Percentiles rank a stretch among this genome's conserved stretches.
Evolutionary conservation across 2,888 invertebrate genomes (phyloP).

Genomic region (Notodonta ziczac): DNA sequence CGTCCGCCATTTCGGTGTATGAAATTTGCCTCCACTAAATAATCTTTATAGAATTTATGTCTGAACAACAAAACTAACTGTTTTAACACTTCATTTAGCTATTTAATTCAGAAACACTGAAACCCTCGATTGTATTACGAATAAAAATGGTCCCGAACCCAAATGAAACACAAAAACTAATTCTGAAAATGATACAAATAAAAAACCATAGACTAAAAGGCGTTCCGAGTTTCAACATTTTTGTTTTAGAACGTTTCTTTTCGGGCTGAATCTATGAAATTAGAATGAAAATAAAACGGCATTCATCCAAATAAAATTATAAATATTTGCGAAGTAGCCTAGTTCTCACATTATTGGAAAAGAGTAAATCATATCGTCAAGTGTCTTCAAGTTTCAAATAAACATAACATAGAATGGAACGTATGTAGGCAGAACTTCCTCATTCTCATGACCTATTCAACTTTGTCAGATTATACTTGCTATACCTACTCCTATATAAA

Average conservation of each 20-base stretch:
- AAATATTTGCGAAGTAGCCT: too few species aligned
- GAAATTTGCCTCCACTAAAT: conserved; percentile 7
- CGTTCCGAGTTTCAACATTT: conserved; percentile 45
- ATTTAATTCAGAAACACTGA: background rate
- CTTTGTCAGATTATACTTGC: conserved; percentile 63
- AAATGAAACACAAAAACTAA: conserved; percentile 21
- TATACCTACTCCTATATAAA: conserved; percentile 58
- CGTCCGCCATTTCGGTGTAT: conserved; percentile 66
- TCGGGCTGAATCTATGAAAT: conserved; percentile 1
- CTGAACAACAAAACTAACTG: conserved; percentile 10
- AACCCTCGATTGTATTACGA: conserved; percentile 7
- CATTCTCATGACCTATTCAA: conserved; percentile 51
- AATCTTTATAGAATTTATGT: conserved; percentile 1
- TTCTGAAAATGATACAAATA: conserved; percentile 45
- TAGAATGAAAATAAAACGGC: background rate
- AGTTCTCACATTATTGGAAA: too few species aligned
- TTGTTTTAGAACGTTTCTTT: conserved; percentile 12
- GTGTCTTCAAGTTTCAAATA: background rate
- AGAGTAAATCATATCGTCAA: background rate
- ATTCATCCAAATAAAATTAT: too few species aligned
- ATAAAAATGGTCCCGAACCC: conserved; percentile 8
- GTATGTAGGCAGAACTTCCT: conserved; percentile 33
- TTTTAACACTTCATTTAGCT: background rate
- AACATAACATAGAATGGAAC: conserved; percentile 60
- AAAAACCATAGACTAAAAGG: conserved; percentile 73